Conservation (phyloP, 2,888 invertebrate species). For the Enchytraeus crypticus region DNA sequence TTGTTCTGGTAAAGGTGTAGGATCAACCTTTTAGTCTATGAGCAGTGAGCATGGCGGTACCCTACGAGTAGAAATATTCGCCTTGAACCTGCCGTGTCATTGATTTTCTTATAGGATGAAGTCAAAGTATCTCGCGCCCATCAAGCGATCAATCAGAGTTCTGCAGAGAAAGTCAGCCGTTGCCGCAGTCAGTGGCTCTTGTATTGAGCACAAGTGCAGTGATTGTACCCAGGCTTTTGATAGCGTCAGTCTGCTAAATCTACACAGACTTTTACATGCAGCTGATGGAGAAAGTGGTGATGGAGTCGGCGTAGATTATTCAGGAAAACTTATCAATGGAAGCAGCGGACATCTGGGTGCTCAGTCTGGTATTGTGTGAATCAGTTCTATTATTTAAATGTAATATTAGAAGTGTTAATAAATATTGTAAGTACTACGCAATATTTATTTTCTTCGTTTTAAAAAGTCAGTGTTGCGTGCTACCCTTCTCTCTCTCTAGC, state of each 20-base stretch:
- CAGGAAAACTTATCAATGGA: not conserved
- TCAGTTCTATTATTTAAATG: no score
- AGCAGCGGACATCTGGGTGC: not conserved
- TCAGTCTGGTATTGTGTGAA: not conserved
- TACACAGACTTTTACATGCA: constrained; percentile 54
- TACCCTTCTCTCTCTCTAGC: no score
- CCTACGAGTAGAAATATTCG: no score
- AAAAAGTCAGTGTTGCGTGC: no score
- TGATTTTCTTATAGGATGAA: constrained; percentile 17
- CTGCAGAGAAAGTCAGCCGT: not conserved
- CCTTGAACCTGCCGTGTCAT: not conserved
- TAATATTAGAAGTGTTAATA: no score
- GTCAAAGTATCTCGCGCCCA: constrained; percentile 41
- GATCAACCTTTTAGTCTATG: no score
- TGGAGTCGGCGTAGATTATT: not conserved
- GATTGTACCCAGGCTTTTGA: constrained; percentile 47
- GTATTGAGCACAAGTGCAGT: constrained; percentile 45
- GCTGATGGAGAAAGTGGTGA: constrained; percentile 39
- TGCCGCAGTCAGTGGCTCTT: constrained; percentile 20
- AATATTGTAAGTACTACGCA: no score
- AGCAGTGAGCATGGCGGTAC: no score
- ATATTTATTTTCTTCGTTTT: no score
- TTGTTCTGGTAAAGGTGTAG: no score
- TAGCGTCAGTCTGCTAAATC: constrained; percentile 50
- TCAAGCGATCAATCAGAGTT: constrained; percentile 32